Evolutionary conservation across 2,113 vertebrate genomes (phyloP).

Genomic region (Oplegnathus fasciatus): DNA sequence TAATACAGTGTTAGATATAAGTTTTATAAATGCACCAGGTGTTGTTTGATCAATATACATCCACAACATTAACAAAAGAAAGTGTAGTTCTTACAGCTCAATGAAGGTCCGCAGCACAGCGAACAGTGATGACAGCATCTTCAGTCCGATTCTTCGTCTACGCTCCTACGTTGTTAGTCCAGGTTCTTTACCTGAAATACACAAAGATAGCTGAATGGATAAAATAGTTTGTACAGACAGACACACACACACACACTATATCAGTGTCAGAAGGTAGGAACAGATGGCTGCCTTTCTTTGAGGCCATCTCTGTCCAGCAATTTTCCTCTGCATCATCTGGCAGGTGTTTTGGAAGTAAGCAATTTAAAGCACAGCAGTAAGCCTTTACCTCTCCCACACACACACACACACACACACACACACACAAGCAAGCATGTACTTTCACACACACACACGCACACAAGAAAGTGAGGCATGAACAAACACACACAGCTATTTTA

Average conservation of each 20-base stretch:
- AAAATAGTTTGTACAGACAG: background rate
- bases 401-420: background rate
- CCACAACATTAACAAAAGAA: background rate
- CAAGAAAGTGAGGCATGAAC: background rate
- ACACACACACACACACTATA: background rate
- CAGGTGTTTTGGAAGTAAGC: slow-evolving; percentile 63
- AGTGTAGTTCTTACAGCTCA: slow-evolving; percentile 73
- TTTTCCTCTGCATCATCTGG: slow-evolving; percentile 44
- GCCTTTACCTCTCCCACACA: slow-evolving; percentile 10
- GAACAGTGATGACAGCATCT: slow-evolving; percentile 75
- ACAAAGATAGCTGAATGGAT: slow-evolving; percentile 40
- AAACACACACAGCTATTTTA: background rate
- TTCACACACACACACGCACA: background rate
- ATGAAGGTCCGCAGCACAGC: slow-evolving; percentile 74
- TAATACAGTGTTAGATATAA: background rate
- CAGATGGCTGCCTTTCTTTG: slow-evolving; percentile 60
- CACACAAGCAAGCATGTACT: background rate
- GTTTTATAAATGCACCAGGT: background rate
- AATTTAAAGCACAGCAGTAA: slow-evolving; percentile 57
- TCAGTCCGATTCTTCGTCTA: background rate
- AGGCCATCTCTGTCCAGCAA: slow-evolving; percentile 35
- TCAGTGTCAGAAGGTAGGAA: slow-evolving; percentile 33
- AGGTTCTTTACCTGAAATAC: slow-evolving; percentile 66
- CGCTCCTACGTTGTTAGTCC: slow-evolving; percentile 1
- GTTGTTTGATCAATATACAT: background rate